Evolutionary conservation across 1,140 invertebrate species (phyloP), one percentile per base, ranked within the genome.

Genomic region (Atta texana): DNA sequence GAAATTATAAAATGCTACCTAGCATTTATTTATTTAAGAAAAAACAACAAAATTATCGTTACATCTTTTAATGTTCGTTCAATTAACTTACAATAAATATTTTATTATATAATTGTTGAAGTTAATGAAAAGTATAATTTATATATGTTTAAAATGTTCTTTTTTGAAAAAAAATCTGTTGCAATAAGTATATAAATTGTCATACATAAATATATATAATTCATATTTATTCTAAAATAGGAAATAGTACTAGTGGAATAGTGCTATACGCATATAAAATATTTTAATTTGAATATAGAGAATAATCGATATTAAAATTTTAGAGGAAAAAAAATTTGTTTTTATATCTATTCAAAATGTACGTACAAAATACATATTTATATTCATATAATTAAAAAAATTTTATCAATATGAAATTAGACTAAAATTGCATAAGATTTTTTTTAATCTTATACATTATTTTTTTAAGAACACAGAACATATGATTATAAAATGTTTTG

Each of bases 361-460:
- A 69, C 63, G 34, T 74, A 39, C n/a, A 85, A 68, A 75, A 34
- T 77, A 28, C n/a, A 85, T 12, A 76, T 72, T 57, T 80, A 66
- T 31, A 53, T 71, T 74, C 34, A 87, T 31, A 81, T 71, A 71
- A 24, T 39, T 8, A 39, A 8, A 8, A 39, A 39, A 34, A 34
- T 66, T 82, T 55, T 39, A 61, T 31, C 7, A 63, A 28, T 71
- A 10, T 49, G 24, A 44, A 64, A 68, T 21, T 69, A 18, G 18
- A 59, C 2, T 66, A 57, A 78, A 5, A 59, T 71, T 34, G 21
- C 6, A 8, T 3, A 55, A 34, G 4, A 10, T 12, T 72, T 12
- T 69, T 74, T 82, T 61, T 0, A 49, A 72, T 82, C 8, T 82
- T 24, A 24, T 0, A 72, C 10, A 81, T 69, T 28, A 31, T 14